Evolutionary conservation across 23 tunicate species (phyloP).

Genomic region (Oikopleura dioica): DNA sequence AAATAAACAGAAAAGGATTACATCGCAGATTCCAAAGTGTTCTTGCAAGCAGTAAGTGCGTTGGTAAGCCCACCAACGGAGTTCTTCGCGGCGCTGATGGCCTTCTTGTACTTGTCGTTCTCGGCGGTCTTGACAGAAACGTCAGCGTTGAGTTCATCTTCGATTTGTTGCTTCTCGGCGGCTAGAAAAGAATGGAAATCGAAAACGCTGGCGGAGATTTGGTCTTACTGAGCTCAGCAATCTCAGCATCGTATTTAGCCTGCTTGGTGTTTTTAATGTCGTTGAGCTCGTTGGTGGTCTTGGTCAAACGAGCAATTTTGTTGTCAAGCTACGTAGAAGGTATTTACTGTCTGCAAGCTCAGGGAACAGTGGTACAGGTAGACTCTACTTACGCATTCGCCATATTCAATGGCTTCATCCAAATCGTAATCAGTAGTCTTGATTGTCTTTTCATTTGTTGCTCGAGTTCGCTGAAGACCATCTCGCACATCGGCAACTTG

Average conservation of each 20-base stretch:
- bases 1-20: not conserved
- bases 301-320: not conserved
- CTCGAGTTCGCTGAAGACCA: not conserved
- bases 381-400: not conserved
- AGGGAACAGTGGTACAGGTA: not conserved
- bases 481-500: not conserved
- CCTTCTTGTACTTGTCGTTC: not conserved
- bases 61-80: not conserved
- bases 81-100: not conserved
- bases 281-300: not conserved
- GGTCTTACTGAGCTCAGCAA: not conserved
- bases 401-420: not conserved
- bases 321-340: not conserved
- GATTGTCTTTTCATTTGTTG: not conserved
- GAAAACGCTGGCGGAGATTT: no score
- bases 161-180: not conserved
- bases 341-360: not conserved
- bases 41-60: not conserved
- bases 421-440: not conserved
- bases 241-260: not conserved
- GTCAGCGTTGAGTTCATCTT: not conserved
- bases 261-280: not conserved
- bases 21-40: not conserved
- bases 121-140: not conserved
- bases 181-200: no score